A percentile compares a stretch with the other conserved stretches of the same genome.
Conservation (phyloP, 2,888 invertebrate genomes). For the Ditula angustiorana region DNA sequence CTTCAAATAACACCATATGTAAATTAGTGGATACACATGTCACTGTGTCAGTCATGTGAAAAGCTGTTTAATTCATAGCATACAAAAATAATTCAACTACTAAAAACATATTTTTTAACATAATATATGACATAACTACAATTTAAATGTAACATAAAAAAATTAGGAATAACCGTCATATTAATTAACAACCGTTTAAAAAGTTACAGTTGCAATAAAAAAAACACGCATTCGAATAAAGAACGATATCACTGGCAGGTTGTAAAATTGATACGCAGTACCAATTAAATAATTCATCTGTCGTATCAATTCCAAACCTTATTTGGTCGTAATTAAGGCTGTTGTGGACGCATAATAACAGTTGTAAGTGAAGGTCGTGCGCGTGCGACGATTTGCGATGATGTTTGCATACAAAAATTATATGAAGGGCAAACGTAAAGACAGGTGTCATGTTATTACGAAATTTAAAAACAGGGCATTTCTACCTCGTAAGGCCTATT, state of each 20-base stretch:
- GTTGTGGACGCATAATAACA: conserved; percentile 27
- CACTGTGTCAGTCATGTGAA: conserved; percentile 17
- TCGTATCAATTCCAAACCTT: conserved; percentile 10
- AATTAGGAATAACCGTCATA: conserved; percentile 11
- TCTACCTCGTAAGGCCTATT: too few relatives aligned
- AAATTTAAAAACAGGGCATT: not conserved
- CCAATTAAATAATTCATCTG: conserved; percentile 17
- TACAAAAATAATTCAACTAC: not conserved
- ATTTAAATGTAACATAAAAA: too few relatives aligned
- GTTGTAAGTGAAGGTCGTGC: conserved; percentile 34
- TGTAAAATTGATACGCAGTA: conserved; percentile 14
- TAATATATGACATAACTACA: not conserved
- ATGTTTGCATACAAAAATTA: conserved; percentile 27
- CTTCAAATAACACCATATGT: conserved; percentile 4
- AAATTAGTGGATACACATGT: conserved; percentile 21
- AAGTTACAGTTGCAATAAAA: conserved; percentile 10
- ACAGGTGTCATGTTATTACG: not conserved
- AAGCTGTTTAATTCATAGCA: not conserved
- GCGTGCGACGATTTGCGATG: conserved; percentile 5
- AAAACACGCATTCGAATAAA: conserved; percentile 29
- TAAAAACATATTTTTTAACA: not conserved
- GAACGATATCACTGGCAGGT: conserved; percentile 24
- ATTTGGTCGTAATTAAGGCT: conserved; percentile 26
- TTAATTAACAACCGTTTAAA: conserved; percentile 18
- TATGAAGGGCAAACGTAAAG: conserved; percentile 1